These are phyloP conservation scores for Leptopilina syphax DNA, from an alignment of 2,888 invertebrate species.

Conservation along the genomic window DNA sequence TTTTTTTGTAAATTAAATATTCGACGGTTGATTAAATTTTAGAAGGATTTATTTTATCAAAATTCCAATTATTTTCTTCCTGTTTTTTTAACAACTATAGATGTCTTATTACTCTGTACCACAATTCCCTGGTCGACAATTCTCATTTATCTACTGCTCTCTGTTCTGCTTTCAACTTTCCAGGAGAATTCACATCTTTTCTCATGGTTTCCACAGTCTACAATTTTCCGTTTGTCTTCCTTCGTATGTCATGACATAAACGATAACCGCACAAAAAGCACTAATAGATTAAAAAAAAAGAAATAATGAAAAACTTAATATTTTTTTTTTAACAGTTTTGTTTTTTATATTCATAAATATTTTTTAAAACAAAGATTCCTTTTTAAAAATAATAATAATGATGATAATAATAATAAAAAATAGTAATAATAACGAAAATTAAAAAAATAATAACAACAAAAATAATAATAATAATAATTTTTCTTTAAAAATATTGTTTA, in stretches of 20 bases:
- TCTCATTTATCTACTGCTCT: slow-evolving; percentile 34
- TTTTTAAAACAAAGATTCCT: no score
- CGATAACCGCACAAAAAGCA: slow-evolving; percentile 56
- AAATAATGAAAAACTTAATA: no score
- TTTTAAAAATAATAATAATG: no score
- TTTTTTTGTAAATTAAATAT: background rate
- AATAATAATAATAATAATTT: no score
- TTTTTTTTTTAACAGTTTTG: no score
- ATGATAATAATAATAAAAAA: no score
- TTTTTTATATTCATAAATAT: no score
- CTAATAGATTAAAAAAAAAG: no score
- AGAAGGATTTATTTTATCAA: slow-evolving; percentile 5
- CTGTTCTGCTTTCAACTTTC: slow-evolving; percentile 43
- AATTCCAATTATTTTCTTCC: slow-evolving; percentile 5
- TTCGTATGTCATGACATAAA: slow-evolving; percentile 60
- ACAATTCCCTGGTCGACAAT: slow-evolving; percentile 4
- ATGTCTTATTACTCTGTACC: background rate
- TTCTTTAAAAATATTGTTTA: no score
- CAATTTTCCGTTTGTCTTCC: slow-evolving; percentile 50
- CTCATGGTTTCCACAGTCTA: background rate
- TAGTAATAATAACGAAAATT: no score
- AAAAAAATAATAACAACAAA: no score
- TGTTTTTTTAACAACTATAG: background rate
- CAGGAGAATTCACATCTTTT: slow-evolving; percentile 31
- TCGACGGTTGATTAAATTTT: background rate